Evolutionary conservation across 2,888 invertebrate species (phyloP).

Genomic region (Acleris cristana): DNA sequence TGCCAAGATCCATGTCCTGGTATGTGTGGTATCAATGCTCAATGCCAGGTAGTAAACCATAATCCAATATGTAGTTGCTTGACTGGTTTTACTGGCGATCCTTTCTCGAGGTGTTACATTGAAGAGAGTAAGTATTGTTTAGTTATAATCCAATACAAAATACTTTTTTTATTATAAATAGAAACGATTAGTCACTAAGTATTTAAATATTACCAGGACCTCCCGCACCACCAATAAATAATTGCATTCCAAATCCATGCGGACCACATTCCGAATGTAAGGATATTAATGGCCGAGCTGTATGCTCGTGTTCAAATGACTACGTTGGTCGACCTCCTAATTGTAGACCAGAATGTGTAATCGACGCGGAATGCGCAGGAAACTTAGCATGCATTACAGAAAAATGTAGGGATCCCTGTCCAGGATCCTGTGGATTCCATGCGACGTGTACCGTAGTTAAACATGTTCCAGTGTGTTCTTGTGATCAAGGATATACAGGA

Average conservation of each 20-base stretch:
- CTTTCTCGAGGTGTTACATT: constrained; percentile 87
- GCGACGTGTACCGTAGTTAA: constrained; percentile 88
- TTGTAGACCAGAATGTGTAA: constrained; percentile 90
- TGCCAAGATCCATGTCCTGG: constrained; percentile 91
- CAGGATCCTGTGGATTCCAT: constrained; percentile 89
- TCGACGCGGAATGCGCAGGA: constrained; percentile 88
- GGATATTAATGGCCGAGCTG: constrained; percentile 86
- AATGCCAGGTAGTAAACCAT: constrained; percentile 91
- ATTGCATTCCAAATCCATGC: constrained; percentile 89
- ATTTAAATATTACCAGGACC: constrained; percentile 61
- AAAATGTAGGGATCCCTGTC: constrained; percentile 89
- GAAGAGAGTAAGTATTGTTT: constrained; percentile 84
- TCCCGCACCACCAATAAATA: constrained; percentile 74
- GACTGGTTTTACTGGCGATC: constrained; percentile 88
- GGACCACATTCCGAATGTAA: constrained; percentile 91
- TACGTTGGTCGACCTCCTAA: constrained; percentile 92
- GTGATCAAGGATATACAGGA: constrained; percentile 87
- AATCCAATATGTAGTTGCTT: constrained; percentile 91
- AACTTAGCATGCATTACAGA: constrained; percentile 89
- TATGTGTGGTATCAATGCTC: constrained; percentile 89
- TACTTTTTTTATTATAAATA: not conserved
- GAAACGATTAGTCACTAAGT: not conserved
- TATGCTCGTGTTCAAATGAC: constrained; percentile 89
- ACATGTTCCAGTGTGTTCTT: constrained; percentile 89
- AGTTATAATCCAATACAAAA: not conserved